Conservation (phyloP, 1,140 invertebrate species). For the Heliconius congener region DNA sequence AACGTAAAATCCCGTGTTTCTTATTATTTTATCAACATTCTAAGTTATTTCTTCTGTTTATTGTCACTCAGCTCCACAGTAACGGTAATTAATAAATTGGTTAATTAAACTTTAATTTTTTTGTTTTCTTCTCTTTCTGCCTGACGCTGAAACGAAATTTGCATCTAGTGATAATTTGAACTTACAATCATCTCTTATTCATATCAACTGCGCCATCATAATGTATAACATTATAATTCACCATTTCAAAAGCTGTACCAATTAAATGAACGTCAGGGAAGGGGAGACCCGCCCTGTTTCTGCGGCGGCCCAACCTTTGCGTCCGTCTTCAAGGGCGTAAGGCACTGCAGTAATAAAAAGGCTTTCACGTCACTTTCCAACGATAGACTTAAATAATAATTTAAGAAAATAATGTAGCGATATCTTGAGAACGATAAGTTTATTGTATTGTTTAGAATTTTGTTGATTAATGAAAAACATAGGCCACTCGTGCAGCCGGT, state of each 20-base stretch:
- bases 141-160: no score
- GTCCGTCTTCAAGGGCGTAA: constrained; percentile 20
- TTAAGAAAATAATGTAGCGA: not conserved
- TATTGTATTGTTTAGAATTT: not conserved
- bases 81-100: no score
- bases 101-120: no score
- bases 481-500: not conserved
- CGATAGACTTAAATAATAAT: not conserved
- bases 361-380: not conserved
- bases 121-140: no score
- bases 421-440: not conserved
- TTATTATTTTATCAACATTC: no score
- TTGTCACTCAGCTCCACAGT: no score
- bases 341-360: constrained; percentile 24
- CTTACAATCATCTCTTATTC: not conserved
- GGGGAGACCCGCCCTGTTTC: constrained; percentile 14
- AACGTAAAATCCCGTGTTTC: no score
- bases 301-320: constrained; percentile 23
- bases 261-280: not conserved
- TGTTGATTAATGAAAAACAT: not conserved
- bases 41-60: no score
- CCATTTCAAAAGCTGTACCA: not conserved
- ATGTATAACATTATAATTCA: not conserved
- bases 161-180: not conserved
- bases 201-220: not conserved